Conservation (phyloP, 2,113 vertebrate species). For the Odocoileus hemionus region DNA sequence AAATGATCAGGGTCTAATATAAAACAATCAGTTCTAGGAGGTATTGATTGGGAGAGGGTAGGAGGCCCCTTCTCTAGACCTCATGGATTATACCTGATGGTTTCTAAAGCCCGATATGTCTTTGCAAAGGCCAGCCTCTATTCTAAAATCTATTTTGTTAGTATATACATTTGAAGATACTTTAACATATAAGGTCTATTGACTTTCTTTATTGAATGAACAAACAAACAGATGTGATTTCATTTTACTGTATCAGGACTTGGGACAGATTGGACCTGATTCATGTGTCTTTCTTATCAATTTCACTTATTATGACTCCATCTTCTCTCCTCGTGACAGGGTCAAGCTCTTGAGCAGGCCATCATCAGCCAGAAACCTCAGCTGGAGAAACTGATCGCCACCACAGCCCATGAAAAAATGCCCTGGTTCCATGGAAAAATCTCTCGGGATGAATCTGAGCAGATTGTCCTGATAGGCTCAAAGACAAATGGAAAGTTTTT, state of each 20-base stretch:
- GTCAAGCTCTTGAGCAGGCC: conserved; percentile 93
- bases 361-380: conserved; percentile 98
- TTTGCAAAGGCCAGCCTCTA: not conserved
- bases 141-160: not conserved
- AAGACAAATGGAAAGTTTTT: conserved; percentile 91
- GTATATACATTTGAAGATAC: not conserved
- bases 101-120: not conserved
- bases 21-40: not conserved
- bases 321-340: conserved; percentile 76
- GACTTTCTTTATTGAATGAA: not conserved
- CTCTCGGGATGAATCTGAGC: conserved; percentile 88
- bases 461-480: conserved; percentile 83
- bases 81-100: not conserved
- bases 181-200: not conserved
- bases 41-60: too few species aligned
- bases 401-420: conserved; percentile 96
- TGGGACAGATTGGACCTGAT: not conserved
- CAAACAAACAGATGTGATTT: not conserved
- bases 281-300: not conserved
- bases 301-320: rapidly evolving
- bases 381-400: conserved; percentile 95
- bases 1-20: not conserved
- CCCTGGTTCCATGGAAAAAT: conserved; percentile 96
- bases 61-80: too few species aligned
- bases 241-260: not conserved